Evolutionary conservation across 2,888 invertebrate species (phyloP), one percentile per base, ranked within the genome.

Genomic region (Diarsia brunnea): DNA sequence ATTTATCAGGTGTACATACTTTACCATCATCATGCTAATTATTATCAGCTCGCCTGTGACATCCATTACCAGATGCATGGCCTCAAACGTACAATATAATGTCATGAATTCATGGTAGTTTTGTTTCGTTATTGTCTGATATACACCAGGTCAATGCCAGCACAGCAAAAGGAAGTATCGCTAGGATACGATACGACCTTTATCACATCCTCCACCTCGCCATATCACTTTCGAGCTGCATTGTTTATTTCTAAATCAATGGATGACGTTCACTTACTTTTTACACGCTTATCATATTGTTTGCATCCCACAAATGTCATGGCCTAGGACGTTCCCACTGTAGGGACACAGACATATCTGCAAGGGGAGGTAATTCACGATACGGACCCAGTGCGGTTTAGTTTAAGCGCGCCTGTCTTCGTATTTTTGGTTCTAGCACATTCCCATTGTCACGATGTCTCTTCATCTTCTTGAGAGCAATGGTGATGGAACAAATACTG

Each of bases 101-200:
- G 24, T 27, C 58, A 58, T 58, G 58, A 16, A 27, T 27, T 19
- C 65, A 66, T 63, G 60, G 47, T 47, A 27, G 38, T 49, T 72
- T 68, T 19, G 55, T 71, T 38, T 53, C 47, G n/a, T 63, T 68
- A 69, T 75, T 84, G 75, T 84, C 45, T 55, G 31, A 45, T 24
- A 51, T 31, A 64, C 45, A 31, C n/a, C 82, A 51, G 82, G 82
- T 84, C 82, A 83, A 83, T 83, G 82, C 73, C 73, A 81, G 72
- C 24, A 12, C 58, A 53, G 70, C 16, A 19, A 38, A 19, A 70
- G 82, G 82, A 83, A 81, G 72, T 61, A 45, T 51, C 67, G 19
- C 24, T 68, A 70, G 84, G 78, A 84, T 73, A 75, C 45, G 78
- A 75, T 78, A 58, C 70, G 82, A 68, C 84, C 84, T 85, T 78